A percentile compares a stretch with the other conserved stretches of the same genome.
Evolutionary conservation across 2,113 vertebrate species (phyloP).

Genomic region (Sceloporus undulatus): DNA sequence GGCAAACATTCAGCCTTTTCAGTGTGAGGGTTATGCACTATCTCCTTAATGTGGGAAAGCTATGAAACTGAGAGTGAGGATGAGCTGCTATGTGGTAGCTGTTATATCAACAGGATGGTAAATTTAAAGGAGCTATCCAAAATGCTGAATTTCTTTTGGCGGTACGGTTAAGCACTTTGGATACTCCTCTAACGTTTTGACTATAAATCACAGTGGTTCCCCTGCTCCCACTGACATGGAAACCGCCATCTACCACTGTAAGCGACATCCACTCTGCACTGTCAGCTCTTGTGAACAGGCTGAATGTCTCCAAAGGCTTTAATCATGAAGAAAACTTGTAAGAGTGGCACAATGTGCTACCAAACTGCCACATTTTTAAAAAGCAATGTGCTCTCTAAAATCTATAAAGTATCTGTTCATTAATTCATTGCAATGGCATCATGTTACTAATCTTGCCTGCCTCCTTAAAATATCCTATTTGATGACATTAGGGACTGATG

Average conservation of each 20-base stretch:
- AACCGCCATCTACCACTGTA: too few relatives aligned
- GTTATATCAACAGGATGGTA: too few relatives aligned
- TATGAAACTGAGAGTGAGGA: background rate
- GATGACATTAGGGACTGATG: slow-evolving; percentile 83
- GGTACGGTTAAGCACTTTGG: too few relatives aligned
- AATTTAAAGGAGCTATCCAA: too few relatives aligned
- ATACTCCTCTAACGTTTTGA: too few relatives aligned
- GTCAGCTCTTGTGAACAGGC: background rate
- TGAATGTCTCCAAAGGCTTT: background rate
- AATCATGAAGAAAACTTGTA: slow-evolving; percentile 28
- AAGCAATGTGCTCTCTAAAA: slow-evolving; percentile 38
- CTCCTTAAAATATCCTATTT: slow-evolving; percentile 75
- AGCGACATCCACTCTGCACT: background rate
- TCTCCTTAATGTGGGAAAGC: background rate
- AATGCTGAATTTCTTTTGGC: too few relatives aligned
- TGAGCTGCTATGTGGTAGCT: too few relatives aligned
- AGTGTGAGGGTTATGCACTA: background rate
- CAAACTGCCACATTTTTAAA: slow-evolving; percentile 27
- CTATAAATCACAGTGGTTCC: too few relatives aligned
- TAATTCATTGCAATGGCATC: slow-evolving; percentile 65
- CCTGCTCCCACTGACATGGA: too few relatives aligned
- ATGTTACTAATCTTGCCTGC: slow-evolving; percentile 74
- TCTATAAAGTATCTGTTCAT: slow-evolving; percentile 62
- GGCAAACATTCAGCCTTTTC: too few relatives aligned
- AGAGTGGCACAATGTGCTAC: slow-evolving; percentile 23